Evolutionary conservation across 1,140 invertebrate species (phyloP), one percentile per base, ranked within the genome.

Genomic region (Popillia japonica): DNA sequence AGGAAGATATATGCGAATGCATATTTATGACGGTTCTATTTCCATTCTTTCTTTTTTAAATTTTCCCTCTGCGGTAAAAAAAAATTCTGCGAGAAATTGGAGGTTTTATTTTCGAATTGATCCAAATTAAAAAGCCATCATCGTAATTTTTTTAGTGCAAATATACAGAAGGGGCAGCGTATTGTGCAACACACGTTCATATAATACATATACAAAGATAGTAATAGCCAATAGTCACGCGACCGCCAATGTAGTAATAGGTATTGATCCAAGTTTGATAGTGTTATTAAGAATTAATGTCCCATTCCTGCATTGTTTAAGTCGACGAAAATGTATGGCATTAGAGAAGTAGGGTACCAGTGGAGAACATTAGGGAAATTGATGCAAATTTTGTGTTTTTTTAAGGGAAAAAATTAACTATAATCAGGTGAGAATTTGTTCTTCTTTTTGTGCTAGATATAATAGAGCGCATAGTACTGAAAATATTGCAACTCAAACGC

Each of bases 11-110:
- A 34, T 68, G 17, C 17, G 48, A 17, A 17, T 55, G 61, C 61
- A 68, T 68, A 68, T 34, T 68, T 68, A 68, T 68, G 61, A 68
- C 9, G 61, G 61, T 68, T 68, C 27, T 68, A 68, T 68, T 23
- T 22, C 27, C 27, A 34, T 34, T 34, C 27, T 34, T 68, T 23
- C 27, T 22, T 23, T 34, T 34, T 34, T 27, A 34, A 20, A 68
- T 27, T 68, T 23, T 22, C 22, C 61, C 22, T 68, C 17, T 22
- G 27, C 17, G 17, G 61, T 3, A 68, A 68, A 9, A 64, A 17
- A 22, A 64, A 23, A 64, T 8, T 20, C 10, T 20, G 10, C 17
- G 23, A 64, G 27, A 11, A 20, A 68, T 68, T 27, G 9, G 17
- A 20, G 22, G 27, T 11, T 7, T 22, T 17, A 20, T 34, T 34